Base-by-base conservation (phyloP, 2,888 invertebrate species). In the Prostheceraeus crozeri region DNA sequence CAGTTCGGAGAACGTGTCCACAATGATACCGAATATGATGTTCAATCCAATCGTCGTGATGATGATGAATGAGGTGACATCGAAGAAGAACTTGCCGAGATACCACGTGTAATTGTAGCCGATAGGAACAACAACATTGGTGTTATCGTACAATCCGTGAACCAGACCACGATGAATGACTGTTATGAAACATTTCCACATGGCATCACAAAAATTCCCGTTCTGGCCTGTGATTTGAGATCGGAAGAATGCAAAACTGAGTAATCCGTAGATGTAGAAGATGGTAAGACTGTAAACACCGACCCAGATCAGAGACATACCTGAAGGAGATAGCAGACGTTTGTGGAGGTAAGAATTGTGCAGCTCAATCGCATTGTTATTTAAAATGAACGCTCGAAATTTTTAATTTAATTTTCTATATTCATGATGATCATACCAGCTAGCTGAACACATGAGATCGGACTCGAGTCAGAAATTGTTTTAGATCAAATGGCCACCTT, bases 1-100 rank as follows among this genome's bases (percentile, higher is more conserved):
- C 56, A 74, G 69, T 63, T 74, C 74, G 51, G 73, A 73, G 70
- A 74, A 74, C 3, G 74, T 74, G 67, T 74, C 74, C 23, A n/a
- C n/a, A n/a, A n/a, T n/a, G n/a, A n/a, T n/a, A n/a, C n/a, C n/a
- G n/a, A n/a, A n/a, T n/a, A n/a, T 69, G 65, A 74, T 73, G 70
- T 74, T 74, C 59, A 74, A 67, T 30, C 74, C 72, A 57, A 74
- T 73, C 60, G 72, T 74, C 21, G 73, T 72, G 63, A 74, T 71
- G 59, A 74, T 64, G 61, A 74, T 71, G 68, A 74, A 74, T 69
- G 74, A 75, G 27, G 70, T 65, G 19, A 74, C 62, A 63, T 74
- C 72, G 60, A 71, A 72, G 14, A 70, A 58, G 1, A 70, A 66
- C 40, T 73, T 67, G 23, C 11, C 36, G 19, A 36, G 2, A 23